These are phyloP conservation scores for Lutjanus campechanus DNA, from an alignment of 2,797 vertebrate species.

Conservation along the genomic window DNA sequence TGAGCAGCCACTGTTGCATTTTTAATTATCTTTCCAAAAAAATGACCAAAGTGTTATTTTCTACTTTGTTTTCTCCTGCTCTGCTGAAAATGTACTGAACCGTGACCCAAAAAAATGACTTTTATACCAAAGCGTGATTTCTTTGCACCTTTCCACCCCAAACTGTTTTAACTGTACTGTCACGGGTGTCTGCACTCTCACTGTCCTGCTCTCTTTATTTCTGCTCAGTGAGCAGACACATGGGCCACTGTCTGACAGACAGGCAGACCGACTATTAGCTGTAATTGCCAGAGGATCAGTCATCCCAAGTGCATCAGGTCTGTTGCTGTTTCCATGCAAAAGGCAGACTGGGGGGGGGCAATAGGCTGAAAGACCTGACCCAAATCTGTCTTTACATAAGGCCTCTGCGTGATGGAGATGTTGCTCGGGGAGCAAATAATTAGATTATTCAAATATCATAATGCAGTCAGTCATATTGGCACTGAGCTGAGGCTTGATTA, in stretches of 20 bases:
- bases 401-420: conserved; percentile 69
- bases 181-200: conserved; percentile 15
- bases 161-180: conserved; percentile 1
- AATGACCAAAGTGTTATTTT: too few species aligned
- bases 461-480: conserved; percentile 58
- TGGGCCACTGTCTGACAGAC: conserved; percentile 43
- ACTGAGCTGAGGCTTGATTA: conserved; percentile 53
- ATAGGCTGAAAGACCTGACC: conserved; percentile 72
- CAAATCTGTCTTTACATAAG: conserved; percentile 79
- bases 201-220: conserved; percentile 35
- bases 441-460: conserved; percentile 74
- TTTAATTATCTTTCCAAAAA: too few species aligned
- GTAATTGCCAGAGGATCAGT: conserved; percentile 66
- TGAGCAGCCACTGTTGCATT: too few species aligned
- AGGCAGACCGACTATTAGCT: conserved; percentile 43
- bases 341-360: conserved; percentile 52
- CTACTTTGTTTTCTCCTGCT: too few species aligned
- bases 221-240: conserved; percentile 50
- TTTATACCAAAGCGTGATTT: too few species aligned
- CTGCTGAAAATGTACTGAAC: too few species aligned
- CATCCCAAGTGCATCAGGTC: conserved; percentile 68
- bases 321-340: conserved; percentile 72
- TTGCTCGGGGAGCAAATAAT: conserved; percentile 67
- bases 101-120: too few species aligned
- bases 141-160: too few species aligned